Base-by-base conservation (phyloP, 1,140 invertebrate genomes). In the Amyelois transitella region DNA sequence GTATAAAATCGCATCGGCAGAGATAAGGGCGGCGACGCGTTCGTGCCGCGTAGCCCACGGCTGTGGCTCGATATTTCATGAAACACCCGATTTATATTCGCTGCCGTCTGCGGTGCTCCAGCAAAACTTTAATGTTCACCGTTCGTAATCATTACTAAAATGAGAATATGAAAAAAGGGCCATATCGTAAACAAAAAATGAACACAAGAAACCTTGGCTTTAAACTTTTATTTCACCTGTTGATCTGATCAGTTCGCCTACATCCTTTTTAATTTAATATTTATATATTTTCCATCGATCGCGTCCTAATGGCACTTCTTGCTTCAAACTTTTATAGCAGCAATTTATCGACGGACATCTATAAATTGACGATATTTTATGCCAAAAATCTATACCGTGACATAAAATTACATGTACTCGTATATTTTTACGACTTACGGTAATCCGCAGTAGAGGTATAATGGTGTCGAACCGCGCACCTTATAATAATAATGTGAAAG, bases 1-100 rank as follows among this genome's bases (percentile, higher is more conserved):
- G 72, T 77, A 83, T 84, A 83, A 86, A 81, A 84, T 87, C 71
- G 81, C 74, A 85, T 81, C 78, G 73, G 66, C 66, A 69, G 53
- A 82, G 81, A 85, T 83, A 83, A 84, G 80, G 74, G 69, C 69
- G 49, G 78, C 82, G 71, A 72, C 75, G 75, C 72, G 57, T 69
- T 66, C 70, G 68, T 58, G 70, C 59, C 53, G 69, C 74, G 72
- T 86, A 78, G 81, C 84, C 81, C 68, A 78, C 79, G 84, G 84
- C 80, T 75, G 71, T 59, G 62, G 63, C 75, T 71, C 84, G 73
- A 82, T 87, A 81, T 82, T 85, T 85, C 78, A 84, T 78, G 80
- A 82, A 84, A 83, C 72, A 74, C 60, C 71, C 81, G 79, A 82
- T 87, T 83, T 85, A 84, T 83, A 84, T 87, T 77, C 81, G 66